Evolutionary conservation across 1,140 invertebrate species (phyloP).

Genomic region (Calosoma granatense): DNA sequence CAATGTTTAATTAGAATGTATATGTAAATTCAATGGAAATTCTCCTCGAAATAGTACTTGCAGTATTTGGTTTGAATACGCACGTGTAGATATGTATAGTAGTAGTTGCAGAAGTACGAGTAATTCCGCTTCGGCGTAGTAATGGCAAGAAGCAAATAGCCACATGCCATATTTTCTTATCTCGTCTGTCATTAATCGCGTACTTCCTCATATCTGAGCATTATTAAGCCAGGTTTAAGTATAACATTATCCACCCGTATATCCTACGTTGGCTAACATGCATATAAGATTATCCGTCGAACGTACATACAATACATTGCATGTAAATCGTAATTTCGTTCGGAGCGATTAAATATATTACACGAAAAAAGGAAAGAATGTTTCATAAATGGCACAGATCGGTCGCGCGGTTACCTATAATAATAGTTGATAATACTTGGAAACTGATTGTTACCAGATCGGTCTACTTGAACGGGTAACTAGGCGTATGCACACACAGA

Average conservation of each 20-base stretch:
- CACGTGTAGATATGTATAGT: too few species aligned
- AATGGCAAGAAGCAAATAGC: too few species aligned
- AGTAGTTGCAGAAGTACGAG: too few species aligned
- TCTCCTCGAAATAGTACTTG: too few species aligned
- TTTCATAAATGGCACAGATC: background rate
- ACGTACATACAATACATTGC: background rate
- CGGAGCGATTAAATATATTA: background rate
- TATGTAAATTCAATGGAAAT: too few species aligned
- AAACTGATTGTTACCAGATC: conserved; percentile 1
- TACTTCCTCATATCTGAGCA: background rate
- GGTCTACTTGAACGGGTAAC: background rate
- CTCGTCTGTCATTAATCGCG: too few species aligned
- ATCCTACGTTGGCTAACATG: background rate
- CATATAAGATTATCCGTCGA: background rate
- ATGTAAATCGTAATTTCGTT: conserved; percentile 4
- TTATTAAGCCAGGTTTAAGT: too few species aligned
- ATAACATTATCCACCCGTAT: background rate
- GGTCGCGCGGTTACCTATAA: background rate
- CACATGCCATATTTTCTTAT: too few species aligned
- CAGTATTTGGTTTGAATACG: too few species aligned
- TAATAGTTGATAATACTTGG: background rate
- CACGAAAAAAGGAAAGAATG: background rate
- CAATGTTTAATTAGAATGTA: too few species aligned
- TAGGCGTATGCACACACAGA: too few species aligned
- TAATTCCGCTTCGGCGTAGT: too few species aligned